phyloP scores from a whole-genome alignment of 2,797 vertebrate genomes.

The Pyrocephalus nanus region DNA sequence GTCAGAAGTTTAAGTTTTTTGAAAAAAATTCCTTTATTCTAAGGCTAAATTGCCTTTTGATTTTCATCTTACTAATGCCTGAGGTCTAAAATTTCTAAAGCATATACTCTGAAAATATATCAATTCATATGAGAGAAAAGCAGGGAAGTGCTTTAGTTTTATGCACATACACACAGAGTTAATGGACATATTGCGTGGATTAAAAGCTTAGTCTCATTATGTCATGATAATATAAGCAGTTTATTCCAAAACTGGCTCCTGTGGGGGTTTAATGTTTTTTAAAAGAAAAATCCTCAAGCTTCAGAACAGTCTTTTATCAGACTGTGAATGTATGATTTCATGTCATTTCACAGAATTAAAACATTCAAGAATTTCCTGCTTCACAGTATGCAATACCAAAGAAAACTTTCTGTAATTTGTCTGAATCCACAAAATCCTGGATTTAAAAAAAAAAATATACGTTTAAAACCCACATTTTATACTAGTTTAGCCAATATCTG shows the following conservation, averaged over 20 bases:
- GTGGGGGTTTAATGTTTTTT: not conserved
- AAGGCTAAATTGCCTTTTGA: not conserved
- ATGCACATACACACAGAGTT: slow-evolving; percentile 20
- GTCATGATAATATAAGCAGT: slow-evolving; percentile 14
- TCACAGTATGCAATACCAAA: not conserved
- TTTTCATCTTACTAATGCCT: not conserved
- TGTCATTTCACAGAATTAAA: not conserved
- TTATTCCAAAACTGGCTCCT: slow-evolving; percentile 13
- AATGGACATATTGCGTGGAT: slow-evolving; percentile 18
- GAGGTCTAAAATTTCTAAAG: not conserved
- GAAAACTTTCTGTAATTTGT: not conserved
- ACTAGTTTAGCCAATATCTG: not conserved
- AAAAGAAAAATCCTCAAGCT: not conserved
- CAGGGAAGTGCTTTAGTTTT: slow-evolving; percentile 42
- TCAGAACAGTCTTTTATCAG: not conserved
- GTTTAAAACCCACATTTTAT: not conserved
- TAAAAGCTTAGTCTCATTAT: slow-evolving; percentile 61
- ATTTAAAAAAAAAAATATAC: not conserved
- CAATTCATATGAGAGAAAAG: slow-evolving; percentile 12
- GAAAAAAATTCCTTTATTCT: not conserved
- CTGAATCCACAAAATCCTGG: not conserved
- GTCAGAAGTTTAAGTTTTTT: not conserved
- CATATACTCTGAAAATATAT: not conserved
- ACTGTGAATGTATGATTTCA: not conserved
- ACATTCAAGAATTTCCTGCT: not conserved